phyloP scores from a whole-genome alignment of 2,888 invertebrate genomes.

The Embidobia sp. region DNA sequence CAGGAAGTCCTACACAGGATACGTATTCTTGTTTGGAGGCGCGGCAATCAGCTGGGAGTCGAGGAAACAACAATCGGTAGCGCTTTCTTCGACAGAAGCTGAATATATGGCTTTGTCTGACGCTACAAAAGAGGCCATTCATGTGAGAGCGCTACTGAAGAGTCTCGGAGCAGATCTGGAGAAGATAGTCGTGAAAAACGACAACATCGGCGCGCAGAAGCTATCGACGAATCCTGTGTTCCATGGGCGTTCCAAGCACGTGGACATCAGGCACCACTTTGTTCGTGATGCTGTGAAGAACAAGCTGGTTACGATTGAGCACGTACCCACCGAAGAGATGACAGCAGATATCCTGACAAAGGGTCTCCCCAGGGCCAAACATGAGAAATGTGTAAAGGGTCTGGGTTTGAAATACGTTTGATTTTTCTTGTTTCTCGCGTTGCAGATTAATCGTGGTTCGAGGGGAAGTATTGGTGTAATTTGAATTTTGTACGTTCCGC shows the following conservation, averaged over 20 bases:
- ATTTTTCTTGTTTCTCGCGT: too few relatives aligned
- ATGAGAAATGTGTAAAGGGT: neutral
- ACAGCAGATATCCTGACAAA: constrained; percentile 2
- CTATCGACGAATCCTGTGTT: neutral
- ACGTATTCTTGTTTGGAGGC: neutral
- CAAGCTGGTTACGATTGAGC: neutral
- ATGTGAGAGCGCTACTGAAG: neutral
- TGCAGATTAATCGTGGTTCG: too few relatives aligned
- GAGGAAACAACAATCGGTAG: constrained; percentile 4
- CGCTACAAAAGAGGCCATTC: constrained; percentile 9
- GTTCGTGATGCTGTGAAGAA: constrained; percentile 3
- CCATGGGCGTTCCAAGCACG: constrained; percentile 5
- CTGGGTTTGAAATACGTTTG: constrained; percentile 30
- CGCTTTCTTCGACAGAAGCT: constrained; percentile 9
- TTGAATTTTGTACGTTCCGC: too few relatives aligned
- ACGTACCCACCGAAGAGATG: constrained; percentile 11
- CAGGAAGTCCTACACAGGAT: constrained; percentile 2
- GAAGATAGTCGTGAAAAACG: neutral
- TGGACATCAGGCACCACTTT: constrained; percentile 8
- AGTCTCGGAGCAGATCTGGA: neutral
- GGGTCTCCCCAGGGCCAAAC: neutral
- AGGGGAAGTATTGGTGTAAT: too few relatives aligned
- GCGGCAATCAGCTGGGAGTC: neutral
- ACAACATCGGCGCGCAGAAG: constrained; percentile 18
- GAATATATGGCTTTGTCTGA: constrained; percentile 19